These are phyloP conservation scores for Myzus persicae DNA, from an alignment of 1,140 invertebrate genomes.

Conservation along the genomic window DNA sequence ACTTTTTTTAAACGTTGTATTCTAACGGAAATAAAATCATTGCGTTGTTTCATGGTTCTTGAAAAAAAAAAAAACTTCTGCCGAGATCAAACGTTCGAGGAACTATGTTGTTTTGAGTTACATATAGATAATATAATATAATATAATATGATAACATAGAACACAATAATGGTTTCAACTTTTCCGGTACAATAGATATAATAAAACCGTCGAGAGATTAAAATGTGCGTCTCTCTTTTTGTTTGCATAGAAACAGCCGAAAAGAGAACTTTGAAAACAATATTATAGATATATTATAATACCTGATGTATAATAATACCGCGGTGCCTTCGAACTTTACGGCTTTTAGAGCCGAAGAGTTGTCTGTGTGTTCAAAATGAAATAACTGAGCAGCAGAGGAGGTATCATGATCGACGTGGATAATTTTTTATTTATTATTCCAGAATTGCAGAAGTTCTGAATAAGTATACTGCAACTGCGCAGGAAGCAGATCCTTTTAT, in stretches of 20 bases:
- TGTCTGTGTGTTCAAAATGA: not conserved
- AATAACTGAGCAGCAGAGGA: not conserved
- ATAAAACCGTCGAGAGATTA: not conserved
- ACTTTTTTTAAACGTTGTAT: not conserved
- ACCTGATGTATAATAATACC: not conserved
- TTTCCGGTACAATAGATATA: not conserved
- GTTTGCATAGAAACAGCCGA: not conserved
- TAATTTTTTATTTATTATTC: not conserved
- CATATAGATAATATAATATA: too few species aligned
- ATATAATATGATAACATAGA: not conserved
- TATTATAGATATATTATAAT: not conserved
- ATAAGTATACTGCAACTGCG: not conserved
- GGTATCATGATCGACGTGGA: not conserved
- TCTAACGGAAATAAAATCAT: not conserved
- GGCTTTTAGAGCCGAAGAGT: not conserved
- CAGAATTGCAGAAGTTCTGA: not conserved
- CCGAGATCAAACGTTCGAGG: not conserved
- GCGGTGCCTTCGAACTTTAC: not conserved
- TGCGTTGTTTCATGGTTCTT: not conserved
- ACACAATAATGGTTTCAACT: not conserved
- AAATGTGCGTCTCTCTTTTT: not conserved
- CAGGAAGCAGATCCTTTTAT: not conserved
- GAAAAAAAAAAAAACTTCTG: not conserved
- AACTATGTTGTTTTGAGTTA: not conserved
- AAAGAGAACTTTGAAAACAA: constrained; percentile 18